Conservation (phyloP, 92 coral and sea anemone genomes). For the Phenganax stokvisi region DNA sequence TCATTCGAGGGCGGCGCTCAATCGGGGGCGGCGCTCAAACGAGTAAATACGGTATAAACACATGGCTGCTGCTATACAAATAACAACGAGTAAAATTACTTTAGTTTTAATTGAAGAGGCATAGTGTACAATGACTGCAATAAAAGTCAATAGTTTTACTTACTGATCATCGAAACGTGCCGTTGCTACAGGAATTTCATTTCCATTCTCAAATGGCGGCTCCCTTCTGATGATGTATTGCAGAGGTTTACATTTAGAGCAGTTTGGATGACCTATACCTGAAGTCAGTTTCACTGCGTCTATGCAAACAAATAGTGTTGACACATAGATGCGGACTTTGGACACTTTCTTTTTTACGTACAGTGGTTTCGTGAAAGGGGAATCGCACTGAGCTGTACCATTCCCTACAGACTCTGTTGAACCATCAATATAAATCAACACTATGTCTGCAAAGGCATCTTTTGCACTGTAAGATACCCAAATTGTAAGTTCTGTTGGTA, state of each 20-base stretch:
- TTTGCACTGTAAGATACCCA: slow-evolving; percentile 67
- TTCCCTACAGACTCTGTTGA: slow-evolving; percentile 61
- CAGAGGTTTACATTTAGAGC: slow-evolving; percentile 69
- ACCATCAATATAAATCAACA: slow-evolving; percentile 61
- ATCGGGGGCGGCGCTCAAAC: too few species aligned
- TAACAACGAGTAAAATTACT: not conserved
- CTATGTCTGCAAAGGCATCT: slow-evolving; percentile 64
- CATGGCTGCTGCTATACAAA: too few species aligned
- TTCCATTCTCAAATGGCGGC: slow-evolving; percentile 64
- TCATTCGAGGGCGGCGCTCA: too few species aligned
- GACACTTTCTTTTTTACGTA: slow-evolving; percentile 63
- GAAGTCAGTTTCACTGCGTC: slow-evolving; percentile 93
- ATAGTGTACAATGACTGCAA: not conserved
- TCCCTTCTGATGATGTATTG: slow-evolving; percentile 66
- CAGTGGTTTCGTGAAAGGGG: slow-evolving; percentile 74
- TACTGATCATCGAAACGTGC: slow-evolving; percentile 80
- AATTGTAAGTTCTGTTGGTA: slow-evolving; percentile 63
- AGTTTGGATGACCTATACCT: slow-evolving; percentile 77
- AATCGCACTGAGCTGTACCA: slow-evolving; percentile 93
- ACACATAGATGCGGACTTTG: slow-evolving; percentile 61
- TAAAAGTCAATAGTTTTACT: not conserved
- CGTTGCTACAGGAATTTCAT: slow-evolving; percentile 48
- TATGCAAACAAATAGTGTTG: slow-evolving; percentile 52
- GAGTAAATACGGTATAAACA: too few species aligned
- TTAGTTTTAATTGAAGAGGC: not conserved